Evolutionary conservation across 2,888 invertebrate species (phyloP), one percentile per base, ranked within the genome.

Genomic region (Drosophila lutescens): DNA sequence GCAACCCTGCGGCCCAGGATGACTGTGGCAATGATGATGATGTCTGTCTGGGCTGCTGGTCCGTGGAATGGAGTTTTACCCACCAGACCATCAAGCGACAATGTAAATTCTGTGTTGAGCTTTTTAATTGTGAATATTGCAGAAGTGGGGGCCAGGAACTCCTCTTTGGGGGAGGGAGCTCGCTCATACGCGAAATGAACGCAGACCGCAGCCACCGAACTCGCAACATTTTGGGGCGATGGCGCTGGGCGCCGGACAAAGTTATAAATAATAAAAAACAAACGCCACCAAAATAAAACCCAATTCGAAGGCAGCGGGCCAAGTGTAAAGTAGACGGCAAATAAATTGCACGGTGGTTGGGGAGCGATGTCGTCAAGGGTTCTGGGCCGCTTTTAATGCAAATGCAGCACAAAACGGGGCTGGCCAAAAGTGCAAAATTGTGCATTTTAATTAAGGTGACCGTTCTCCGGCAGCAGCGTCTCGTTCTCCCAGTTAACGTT

Each of bases 71-170:
- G 71, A 58, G 71, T 67, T 79, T 61, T 56, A 69, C 51, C 60
- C 60, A 61, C 49, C 77, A 72, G 71, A 74, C 69, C 77, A 76
- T 79, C 80, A 83, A 77, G 87, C 80, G 87, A 86, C 86, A 86
- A 86, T 87, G 86, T 88, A 86, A 86, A 86, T 88, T 86, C 83
- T 84, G 79, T 88, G 86, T 88, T 88, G 81, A 88, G 86, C 86
- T 86, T 86, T 85, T 86, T 86, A 86, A 86, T 86, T 86, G 81
- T 86, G 79, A 87, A 82, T 78, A 76, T 74, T 67, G 55, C 69
- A 67, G 68, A 32, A 44, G 13, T 41, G 58, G 30, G 59, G 26
- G 12, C 7, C 38, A 20, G 41, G 5, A 51, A 5, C 30, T 15
- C 20, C n/a, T 50, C 36, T 20, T 20, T 6, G 20, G 50, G 20